Base-by-base conservation (phyloP, 2,113 vertebrate species). In the Callospermophilus lateralis region DNA sequence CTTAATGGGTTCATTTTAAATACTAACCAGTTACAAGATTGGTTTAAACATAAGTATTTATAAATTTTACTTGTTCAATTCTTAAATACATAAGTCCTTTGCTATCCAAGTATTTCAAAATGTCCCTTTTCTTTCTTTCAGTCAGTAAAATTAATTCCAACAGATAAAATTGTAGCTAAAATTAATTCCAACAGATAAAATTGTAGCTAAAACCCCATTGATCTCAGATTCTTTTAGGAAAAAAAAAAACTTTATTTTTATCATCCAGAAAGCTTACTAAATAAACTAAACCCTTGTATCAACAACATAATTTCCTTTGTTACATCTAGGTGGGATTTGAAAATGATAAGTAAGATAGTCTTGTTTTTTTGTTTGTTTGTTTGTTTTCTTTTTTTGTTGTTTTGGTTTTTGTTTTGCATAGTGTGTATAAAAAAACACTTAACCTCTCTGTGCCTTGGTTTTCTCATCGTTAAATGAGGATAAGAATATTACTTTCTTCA, bases 31-130 rank as follows among this genome's bases (percentile, higher is more conserved):
- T 28, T 77, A n/a, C 3, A 91, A 93, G 15, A 72, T 45, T 51
- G 92, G 45, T 63, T 91, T 77, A 80, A 89, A 73, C 3, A 51
- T 20, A 74, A 34, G 51, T 12, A 83, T 80, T 85, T 42, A 11
- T 48, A 85, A 1, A 53, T 80, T 91, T 97, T 84, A 61, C n/a
- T 86, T 92, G 19, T 73, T 90, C 19, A 55, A 28, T 39, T 92
- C 19, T 80, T 94, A 95, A 94, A 87, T 73, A 39, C 12, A n/a
- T 39, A 63, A 77, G 24, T 68, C 32, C 72, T 19, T 79, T 24
- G 2, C 39, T 86, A 17, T 55, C 10, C 65, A 95, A 96, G 73
- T 90, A 88, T 76, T 96, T 94, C 28, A 90, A 90, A 94, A 85
- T 61, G 11, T 76, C 11, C 20, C 17, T 74, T 8, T 74, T 51